Base-by-base conservation (phyloP, 2,113 vertebrate species). In the Epinephelus moara region DNA sequence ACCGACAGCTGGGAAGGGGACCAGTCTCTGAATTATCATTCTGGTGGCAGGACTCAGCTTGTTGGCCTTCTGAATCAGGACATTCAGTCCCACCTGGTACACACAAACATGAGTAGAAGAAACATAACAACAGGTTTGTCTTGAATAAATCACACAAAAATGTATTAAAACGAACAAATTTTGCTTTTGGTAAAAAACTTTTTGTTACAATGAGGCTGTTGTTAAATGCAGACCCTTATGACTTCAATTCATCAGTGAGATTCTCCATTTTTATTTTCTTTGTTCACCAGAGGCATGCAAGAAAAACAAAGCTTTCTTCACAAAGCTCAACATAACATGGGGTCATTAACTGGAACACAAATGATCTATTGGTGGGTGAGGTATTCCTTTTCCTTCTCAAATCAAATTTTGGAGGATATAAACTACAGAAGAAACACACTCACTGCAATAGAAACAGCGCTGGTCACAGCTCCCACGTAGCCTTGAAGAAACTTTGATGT, bases 1-100 rank as follows among this genome's bases (percentile, higher is more conserved):
- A 99, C 98, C 98, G 21, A 99, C 97, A 70, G 98, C 98, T n/a
- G 98, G 98, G 88, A 99, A 99, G 0, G 98, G 98, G 87, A 99
- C 97, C 2, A 99, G 96, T 89, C 98, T 97, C 96, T 99, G 98
- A 81, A 99, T 97, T 57, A 99, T 94, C 80, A 97, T 96, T 77
- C 97, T 97, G 52, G 97, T 99, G 82, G 97, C 95, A 0, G 98
- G 98, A 25, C 94, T 98, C 90, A 98, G 96, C 86, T 96, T 97
- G 94, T 96, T 97, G 81, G 98, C 97, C 91, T 96, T 98, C 94
- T 98, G 95, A 88, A 99, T 96, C 90, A 99, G 95, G 79, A 98
- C 92, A 68, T 99, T 99, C 94, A 99, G 95, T 90, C 98, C 98
- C 88, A 99, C 98, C 98, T 99, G 70, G 18, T 74, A 63, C 50